A percentile compares a stretch with the other conserved stretches of the same genome.
phyloP scores from a whole-genome alignment of 1,140 invertebrate species.

The Andricus grossulariae region DNA sequence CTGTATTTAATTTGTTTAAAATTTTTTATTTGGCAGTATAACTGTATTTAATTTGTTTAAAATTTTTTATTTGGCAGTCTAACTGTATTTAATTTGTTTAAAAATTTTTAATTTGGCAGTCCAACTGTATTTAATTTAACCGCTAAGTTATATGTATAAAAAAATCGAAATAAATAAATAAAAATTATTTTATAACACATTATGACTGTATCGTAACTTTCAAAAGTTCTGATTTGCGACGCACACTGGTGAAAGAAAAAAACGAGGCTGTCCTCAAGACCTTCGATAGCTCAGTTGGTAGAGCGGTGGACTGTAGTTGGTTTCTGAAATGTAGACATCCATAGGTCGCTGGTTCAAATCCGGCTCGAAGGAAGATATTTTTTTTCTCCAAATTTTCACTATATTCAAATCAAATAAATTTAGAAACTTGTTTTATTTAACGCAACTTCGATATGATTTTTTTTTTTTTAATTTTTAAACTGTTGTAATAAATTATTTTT shows the following conservation, averaged over 20 bases:
- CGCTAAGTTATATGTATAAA: too few species aligned
- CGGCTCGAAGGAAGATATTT: constrained; percentile 67
- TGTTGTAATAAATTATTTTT: too few species aligned
- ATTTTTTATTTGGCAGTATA: too few species aligned
- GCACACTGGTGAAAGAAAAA: not conserved
- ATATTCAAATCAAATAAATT: not conserved
- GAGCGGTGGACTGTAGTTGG: constrained; percentile 80
- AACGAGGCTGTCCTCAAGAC: constrained; percentile 45
- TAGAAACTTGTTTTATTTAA: not conserved
- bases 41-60: too few species aligned
- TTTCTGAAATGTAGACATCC: constrained; percentile 41
- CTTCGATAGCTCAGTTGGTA: constrained; percentile 92
- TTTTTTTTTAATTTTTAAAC: not conserved
- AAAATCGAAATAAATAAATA: too few species aligned
- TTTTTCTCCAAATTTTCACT: constrained; percentile 34
- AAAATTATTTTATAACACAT: not conserved
- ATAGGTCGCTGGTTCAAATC: constrained; percentile 66
- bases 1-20: too few species aligned
- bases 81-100: too few species aligned
- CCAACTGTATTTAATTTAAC: too few species aligned
- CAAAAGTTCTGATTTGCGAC: not conserved
- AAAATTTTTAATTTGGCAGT: too few species aligned
- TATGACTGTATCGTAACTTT: not conserved
- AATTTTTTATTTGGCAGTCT: too few species aligned
- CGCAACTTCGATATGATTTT: not conserved